A percentile compares a stretch with the other conserved stretches of the same genome.
phyloP scores from a whole-genome alignment of 2,888 invertebrate genomes.

The Vanessa cardui region DNA sequence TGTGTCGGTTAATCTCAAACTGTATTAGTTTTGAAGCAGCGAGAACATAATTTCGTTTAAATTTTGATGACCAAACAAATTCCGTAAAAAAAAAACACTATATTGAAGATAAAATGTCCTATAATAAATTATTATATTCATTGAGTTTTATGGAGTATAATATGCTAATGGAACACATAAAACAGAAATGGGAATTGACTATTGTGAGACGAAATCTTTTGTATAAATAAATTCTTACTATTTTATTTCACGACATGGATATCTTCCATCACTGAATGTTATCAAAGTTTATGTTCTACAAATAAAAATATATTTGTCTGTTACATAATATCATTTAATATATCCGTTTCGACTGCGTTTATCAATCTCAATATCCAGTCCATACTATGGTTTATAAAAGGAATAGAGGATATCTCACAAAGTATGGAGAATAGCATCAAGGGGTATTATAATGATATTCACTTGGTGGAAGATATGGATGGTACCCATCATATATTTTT shows the following conservation, averaged over 20 bases:
- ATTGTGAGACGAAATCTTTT: slow-evolving; percentile 2
- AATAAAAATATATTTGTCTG: neutral
- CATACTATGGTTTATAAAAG: too few relatives aligned
- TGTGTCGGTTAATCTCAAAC: too few relatives aligned
- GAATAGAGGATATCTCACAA: too few relatives aligned
- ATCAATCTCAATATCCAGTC: too few relatives aligned
- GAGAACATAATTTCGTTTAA: too few relatives aligned
- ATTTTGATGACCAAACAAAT: neutral
- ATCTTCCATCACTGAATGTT: neutral
- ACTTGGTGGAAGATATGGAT: too few relatives aligned
- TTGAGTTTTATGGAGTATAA: slow-evolving; percentile 18
- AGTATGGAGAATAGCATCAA: too few relatives aligned
- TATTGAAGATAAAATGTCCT: slow-evolving; percentile 1
- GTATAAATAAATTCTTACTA: slow-evolving; percentile 3
- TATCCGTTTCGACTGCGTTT: too few relatives aligned
- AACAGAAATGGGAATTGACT: slow-evolving; percentile 17
- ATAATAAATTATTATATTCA: slow-evolving; percentile 7
- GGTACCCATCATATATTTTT: too few relatives aligned
- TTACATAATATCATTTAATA: too few relatives aligned
- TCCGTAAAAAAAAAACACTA: neutral
- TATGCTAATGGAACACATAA: slow-evolving; percentile 22
- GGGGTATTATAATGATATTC: too few relatives aligned
- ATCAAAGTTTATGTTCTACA: neutral
- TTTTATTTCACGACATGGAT: slow-evolving; percentile 6
- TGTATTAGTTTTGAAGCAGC: too few relatives aligned